Percentiles rank a stretch among this genome's conserved stretches.
These are phyloP conservation scores for Alouatta palliata DNA, from an alignment of 2,113 vertebrate species.

Conservation along the genomic window DNA sequence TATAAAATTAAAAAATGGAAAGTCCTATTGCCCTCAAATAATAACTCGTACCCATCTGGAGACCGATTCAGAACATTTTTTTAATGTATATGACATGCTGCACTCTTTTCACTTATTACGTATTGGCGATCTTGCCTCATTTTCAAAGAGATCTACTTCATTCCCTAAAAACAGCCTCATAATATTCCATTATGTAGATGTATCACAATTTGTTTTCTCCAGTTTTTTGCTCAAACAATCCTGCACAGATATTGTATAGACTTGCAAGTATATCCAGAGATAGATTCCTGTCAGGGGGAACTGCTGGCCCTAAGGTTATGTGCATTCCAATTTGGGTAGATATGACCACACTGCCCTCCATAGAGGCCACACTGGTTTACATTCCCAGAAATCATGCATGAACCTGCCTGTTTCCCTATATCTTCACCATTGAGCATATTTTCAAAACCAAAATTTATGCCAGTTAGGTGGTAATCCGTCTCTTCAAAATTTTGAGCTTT, in stretches of 20 bases:
- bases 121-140: not conserved
- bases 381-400: accelerated
- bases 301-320: not conserved
- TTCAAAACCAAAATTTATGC: not conserved
- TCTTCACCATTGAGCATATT: not conserved
- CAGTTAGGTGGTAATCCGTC: not conserved
- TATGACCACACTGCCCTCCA: not conserved
- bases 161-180: not conserved
- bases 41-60: not conserved
- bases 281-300: not conserved
- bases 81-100: not conserved
- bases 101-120: not conserved
- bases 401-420: not conserved
- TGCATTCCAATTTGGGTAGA: not conserved
- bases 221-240: not conserved
- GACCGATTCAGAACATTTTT: not conserved
- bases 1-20: not conserved
- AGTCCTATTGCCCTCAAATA: not conserved
- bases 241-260: not conserved
- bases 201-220: not conserved
- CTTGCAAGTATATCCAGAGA: not conserved
- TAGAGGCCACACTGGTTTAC: not conserved
- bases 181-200: not conserved
- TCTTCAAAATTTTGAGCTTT: not conserved
- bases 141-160: not conserved